Evolutionary conservation across 1,140 invertebrate species (phyloP), one percentile per base, ranked within the genome.

Genomic region (Pseudomyrmex flavicornis): DNA sequence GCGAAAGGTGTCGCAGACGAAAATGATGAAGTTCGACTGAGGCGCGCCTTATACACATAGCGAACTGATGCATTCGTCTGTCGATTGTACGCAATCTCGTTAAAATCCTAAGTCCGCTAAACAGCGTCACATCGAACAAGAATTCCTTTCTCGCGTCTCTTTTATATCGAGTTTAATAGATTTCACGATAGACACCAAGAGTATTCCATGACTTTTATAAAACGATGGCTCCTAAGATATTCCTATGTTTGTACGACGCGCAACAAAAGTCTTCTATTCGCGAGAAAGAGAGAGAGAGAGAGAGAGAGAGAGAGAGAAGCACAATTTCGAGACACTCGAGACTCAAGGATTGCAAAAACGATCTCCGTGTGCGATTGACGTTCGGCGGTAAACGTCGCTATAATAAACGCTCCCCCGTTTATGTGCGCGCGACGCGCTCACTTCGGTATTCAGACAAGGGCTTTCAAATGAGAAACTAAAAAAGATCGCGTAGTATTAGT

Each of bases 131-230:
- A 26, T 26, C 26, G 35, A 35, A 35, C 12, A n/a, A 12, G 62
- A 68, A 77, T 54, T 26, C 62, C 56, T 68, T 77, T 54, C 61
- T 17, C 8, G 20, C 46, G 46, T 74, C 22, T 0, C n/a, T 8
- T 26, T 15, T 68, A 66, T 76, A 66, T 77, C 26, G 12, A 20
- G 17, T 76, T 52, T 66, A 54, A 66, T 26, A 52, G 12, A 13
- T 76, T 76, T 76, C 26, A 9, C 62, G 17, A 66, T 15, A 15
- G 46, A 54, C 68, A 56, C 5, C 5, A 35, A 7, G 5, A 74
- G 26, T 77, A 77, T 68, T 77, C 48, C 62, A 77, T 68, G 62
- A 75, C 59, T 52, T 80, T 61, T 70, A 54, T n/a, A n/a, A 35
- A 12, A 48, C 17, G 63, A 52, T 52, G 52, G 44, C 66, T 70